phyloP scores from a whole-genome alignment of 2,888 invertebrate genomes.

The Ptychoptera albimana region DNA sequence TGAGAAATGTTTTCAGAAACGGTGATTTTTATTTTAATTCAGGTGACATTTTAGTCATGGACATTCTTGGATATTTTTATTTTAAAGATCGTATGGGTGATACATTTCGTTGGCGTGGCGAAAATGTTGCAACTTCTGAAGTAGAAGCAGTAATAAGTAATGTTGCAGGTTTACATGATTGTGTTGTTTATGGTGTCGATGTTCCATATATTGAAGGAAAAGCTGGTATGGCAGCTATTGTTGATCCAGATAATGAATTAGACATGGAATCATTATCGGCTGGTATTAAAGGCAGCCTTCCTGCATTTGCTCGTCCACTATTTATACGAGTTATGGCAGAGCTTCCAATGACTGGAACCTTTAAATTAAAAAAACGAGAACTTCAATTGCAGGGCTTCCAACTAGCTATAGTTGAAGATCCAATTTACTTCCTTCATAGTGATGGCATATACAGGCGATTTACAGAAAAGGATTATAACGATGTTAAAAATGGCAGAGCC shows the following conservation, averaged over 20 bases:
- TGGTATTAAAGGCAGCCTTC: conserved; percentile 54
- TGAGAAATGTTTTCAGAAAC: conserved; percentile 61
- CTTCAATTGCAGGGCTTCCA: conserved; percentile 76
- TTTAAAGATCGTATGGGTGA: conserved; percentile 84
- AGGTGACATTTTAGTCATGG: conserved; percentile 76
- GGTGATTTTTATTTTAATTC: conserved; percentile 88
- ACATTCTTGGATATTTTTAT: conserved; percentile 84
- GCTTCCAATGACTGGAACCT: conserved; percentile 76
- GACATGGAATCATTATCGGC: conserved; percentile 42
- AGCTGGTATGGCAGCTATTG: conserved; percentile 88
- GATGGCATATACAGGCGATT: conserved; percentile 35
- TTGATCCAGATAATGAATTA: conserved; percentile 45
- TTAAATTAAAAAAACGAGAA: conserved; percentile 80
- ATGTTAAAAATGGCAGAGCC: conserved; percentile 33
- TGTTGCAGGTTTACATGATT: conserved; percentile 54
- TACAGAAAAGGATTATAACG: conserved; percentile 33
- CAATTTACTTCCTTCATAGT: conserved; percentile 50
- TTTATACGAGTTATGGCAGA: conserved; percentile 66
- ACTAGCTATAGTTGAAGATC: conserved; percentile 50
- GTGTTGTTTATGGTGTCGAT: conserved; percentile 86
- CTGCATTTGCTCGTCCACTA: conserved; percentile 75
- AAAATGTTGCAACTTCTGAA: conserved; percentile 93
- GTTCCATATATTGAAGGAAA: conserved; percentile 67
- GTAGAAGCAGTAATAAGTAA: conserved; percentile 82
- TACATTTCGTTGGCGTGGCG: conserved; percentile 81